Conservation (phyloP, 2,113 vertebrate species). For the Cheilinus undulatus region DNA sequence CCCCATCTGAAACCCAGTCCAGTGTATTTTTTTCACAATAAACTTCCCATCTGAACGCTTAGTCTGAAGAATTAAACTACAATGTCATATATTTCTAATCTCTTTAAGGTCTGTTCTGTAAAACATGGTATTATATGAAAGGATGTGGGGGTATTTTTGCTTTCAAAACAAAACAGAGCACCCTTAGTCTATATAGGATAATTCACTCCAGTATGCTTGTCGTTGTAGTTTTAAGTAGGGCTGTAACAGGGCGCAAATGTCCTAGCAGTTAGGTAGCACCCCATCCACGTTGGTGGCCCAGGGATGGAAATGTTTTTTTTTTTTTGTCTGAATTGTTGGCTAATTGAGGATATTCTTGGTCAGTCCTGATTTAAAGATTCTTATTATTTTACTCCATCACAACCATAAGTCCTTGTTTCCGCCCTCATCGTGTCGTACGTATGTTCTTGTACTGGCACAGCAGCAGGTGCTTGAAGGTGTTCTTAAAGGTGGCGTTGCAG, state of each 20-base stretch:
- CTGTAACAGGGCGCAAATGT: too few relatives aligned
- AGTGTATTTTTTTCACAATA: constrained; percentile 21
- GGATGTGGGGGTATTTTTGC: neutral
- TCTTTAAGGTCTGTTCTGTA: neutral
- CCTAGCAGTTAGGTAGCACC: too few relatives aligned
- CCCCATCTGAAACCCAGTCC: neutral
- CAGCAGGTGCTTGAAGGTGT: constrained; percentile 97
- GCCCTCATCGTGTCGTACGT: constrained; percentile 86
- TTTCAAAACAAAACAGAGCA: constrained; percentile 27
- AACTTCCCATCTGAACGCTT: neutral
- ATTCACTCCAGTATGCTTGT: neutral
- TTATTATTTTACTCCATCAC: constrained; percentile 16
- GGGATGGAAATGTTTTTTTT: too few relatives aligned
- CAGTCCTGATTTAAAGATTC: too few relatives aligned
- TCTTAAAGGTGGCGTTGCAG: constrained; percentile 98
- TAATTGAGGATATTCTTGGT: too few relatives aligned
- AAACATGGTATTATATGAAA: neutral
- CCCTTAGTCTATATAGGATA: neutral
- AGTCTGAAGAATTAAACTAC: neutral
- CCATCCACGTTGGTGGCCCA: too few relatives aligned
- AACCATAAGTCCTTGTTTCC: neutral
- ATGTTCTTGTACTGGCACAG: constrained; percentile 97
- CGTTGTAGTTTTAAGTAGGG: constrained; percentile 6
- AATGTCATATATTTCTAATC: constrained; percentile 9
- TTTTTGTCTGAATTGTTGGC: too few relatives aligned